Conservation (phyloP, 1,140 invertebrate species). For the Ceratina calcarata region DNA sequence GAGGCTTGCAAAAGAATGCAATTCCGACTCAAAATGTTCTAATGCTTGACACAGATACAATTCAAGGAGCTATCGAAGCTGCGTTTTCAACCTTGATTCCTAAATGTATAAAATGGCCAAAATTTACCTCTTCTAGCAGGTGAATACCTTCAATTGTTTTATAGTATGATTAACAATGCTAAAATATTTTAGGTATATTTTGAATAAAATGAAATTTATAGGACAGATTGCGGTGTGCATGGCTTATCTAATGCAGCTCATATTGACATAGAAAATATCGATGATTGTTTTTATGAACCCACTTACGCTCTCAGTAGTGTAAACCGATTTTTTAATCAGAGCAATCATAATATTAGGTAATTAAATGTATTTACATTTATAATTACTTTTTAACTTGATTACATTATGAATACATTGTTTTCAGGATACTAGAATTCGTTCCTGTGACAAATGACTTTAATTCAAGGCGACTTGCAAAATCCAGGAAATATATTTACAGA, state of each 20-base stretch:
- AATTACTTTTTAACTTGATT: neutral
- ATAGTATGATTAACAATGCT: conserved; percentile 16
- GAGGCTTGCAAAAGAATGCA: conserved; percentile 56
- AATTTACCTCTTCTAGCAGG: conserved; percentile 84
- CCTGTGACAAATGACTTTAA: conserved; percentile 83
- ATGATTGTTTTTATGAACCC: conserved; percentile 75
- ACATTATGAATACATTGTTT: conserved; percentile 54
- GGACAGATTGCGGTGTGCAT: conserved; percentile 88
- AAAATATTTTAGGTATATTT: conserved; percentile 19
- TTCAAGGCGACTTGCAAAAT: conserved; percentile 82
- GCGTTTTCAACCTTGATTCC: conserved; percentile 80
- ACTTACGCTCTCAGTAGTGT: conserved; percentile 79
- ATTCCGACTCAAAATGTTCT: conserved; percentile 80
- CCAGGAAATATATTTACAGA: conserved; percentile 86
- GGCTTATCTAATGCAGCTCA: conserved; percentile 78
- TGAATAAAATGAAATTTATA: conserved; percentile 72
- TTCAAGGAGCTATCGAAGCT: conserved; percentile 85
- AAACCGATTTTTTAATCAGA: conserved; percentile 81
- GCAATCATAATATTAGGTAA: conserved; percentile 77
- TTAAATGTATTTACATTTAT: conserved; percentile 16
- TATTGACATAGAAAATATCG: conserved; percentile 79
- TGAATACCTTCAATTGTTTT: conserved; percentile 64
- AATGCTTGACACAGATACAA: conserved; percentile 74
- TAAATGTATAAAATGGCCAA: conserved; percentile 75
- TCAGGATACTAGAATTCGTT: conserved; percentile 81